A percentile compares a stretch with the other conserved stretches of the same genome.
These are phyloP conservation scores for Actinemys pallida DNA, from an alignment of 2,113 vertebrate species.

Conservation along the genomic window DNA sequence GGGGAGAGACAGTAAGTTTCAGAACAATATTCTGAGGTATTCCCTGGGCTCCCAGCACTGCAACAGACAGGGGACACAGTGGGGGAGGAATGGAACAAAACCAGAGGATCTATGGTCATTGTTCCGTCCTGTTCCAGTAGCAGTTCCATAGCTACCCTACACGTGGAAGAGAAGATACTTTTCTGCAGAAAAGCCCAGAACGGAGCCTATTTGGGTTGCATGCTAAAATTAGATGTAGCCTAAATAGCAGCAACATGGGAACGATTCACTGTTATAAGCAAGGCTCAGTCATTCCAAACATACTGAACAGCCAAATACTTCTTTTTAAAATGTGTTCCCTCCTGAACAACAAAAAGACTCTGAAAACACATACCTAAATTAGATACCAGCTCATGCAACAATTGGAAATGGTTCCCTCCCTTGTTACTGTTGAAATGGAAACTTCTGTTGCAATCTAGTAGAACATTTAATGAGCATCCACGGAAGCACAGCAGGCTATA, in stretches of 20 bases:
- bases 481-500: rapidly evolving
- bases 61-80: rapidly evolving
- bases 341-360: neutral
- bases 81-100: neutral
- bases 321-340: rapidly evolving
- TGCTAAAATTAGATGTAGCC: neutral
- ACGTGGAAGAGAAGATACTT: rapidly evolving
- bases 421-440: neutral
- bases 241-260: neutral
- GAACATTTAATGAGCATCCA: neutral
- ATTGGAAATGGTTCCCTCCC: rapidly evolving
- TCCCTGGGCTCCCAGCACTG: neutral
- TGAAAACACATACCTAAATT: rapidly evolving
- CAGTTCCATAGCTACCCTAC: neutral
- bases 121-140: neutral
- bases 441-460: neutral
- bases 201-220: rapidly evolving
- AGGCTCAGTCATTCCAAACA: neutral
- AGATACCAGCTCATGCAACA: neutral
- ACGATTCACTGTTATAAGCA: neutral
- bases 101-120: neutral
- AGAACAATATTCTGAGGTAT: neutral
- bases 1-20: neutral
- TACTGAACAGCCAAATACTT: neutral
- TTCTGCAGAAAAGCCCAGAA: neutral